Conservation (phyloP, 2,888 invertebrate species). For the Didymodactylos carnosus region DNA sequence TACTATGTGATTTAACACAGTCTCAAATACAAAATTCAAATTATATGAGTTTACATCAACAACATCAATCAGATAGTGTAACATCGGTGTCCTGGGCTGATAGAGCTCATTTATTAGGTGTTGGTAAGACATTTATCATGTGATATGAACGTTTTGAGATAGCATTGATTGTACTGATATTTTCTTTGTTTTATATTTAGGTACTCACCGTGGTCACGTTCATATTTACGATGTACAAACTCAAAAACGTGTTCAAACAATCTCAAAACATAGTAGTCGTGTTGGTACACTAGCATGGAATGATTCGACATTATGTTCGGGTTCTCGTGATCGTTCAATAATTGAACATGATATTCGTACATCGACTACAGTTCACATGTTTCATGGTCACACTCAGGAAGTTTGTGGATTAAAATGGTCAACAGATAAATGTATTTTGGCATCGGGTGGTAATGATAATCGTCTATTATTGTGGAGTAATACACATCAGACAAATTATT, state of each 20-base stretch:
- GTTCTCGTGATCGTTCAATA: conserved; percentile 61
- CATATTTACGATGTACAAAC: conserved; percentile 3
- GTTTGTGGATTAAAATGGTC: conserved; percentile 91
- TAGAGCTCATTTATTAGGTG: conserved; percentile 54
- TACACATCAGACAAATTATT: conserved; percentile 1
- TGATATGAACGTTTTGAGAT: background rate
- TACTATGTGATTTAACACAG: conserved; percentile 55
- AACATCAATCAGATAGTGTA: conserved; percentile 22
- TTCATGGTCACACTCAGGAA: conserved; percentile 47
- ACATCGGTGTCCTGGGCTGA: conserved; percentile 48
- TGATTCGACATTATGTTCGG: conserved; percentile 49
- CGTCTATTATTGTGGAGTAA: conserved; percentile 64
- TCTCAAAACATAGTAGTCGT: conserved; percentile 33
- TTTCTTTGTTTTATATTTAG: background rate
- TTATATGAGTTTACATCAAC: background rate
- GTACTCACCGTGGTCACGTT: background rate
- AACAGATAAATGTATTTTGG: conserved; percentile 69
- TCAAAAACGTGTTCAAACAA: background rate
- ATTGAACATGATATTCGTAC: conserved; percentile 83
- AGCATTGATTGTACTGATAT: background rate
- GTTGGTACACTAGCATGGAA: conserved; percentile 83
- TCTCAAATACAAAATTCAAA: conserved; percentile 13
- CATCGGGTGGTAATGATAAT: conserved; percentile 92
- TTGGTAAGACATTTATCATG: conserved; percentile 58
- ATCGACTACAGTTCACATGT: conserved; percentile 53